Evolutionary conservation across 2,113 vertebrate species (phyloP).

Genomic region (Rhizomys pruinosus): DNA sequence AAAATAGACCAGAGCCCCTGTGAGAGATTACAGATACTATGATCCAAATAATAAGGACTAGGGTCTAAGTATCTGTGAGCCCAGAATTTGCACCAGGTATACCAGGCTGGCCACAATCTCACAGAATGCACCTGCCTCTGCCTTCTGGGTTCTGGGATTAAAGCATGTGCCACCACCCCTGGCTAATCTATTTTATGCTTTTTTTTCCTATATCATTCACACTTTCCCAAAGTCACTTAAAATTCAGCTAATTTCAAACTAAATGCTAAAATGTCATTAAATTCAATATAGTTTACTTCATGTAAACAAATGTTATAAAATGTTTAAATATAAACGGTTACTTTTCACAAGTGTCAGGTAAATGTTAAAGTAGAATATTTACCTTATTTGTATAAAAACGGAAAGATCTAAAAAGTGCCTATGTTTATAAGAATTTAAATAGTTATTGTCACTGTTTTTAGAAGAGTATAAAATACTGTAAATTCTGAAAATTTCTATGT

Average conservation of each 20-base stretch:
- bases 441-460: neutral
- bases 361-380: neutral
- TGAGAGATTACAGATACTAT: neutral
- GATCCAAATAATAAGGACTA: neutral
- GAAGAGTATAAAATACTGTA: neutral
- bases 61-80: neutral
- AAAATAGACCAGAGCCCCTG: neutral
- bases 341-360: neutral
- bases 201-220: neutral
- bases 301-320: neutral
- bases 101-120: too few species aligned
- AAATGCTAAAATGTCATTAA: neutral
- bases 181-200: neutral
- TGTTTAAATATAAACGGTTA: neutral
- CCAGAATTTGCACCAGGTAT: neutral
- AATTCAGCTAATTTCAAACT: neutral
- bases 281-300: too few species aligned
- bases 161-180: too few species aligned
- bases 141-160: too few species aligned
- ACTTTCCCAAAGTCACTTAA: neutral
- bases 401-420: neutral
- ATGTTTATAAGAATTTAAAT: neutral
- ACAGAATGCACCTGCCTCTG: too few species aligned
- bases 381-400: neutral
- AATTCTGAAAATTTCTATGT: neutral